Percentiles rank a stretch among this genome's conserved stretches.
These are phyloP conservation scores for Masticophis lateralis DNA, from an alignment of 2,797 vertebrate genomes.

Conservation along the genomic window DNA sequence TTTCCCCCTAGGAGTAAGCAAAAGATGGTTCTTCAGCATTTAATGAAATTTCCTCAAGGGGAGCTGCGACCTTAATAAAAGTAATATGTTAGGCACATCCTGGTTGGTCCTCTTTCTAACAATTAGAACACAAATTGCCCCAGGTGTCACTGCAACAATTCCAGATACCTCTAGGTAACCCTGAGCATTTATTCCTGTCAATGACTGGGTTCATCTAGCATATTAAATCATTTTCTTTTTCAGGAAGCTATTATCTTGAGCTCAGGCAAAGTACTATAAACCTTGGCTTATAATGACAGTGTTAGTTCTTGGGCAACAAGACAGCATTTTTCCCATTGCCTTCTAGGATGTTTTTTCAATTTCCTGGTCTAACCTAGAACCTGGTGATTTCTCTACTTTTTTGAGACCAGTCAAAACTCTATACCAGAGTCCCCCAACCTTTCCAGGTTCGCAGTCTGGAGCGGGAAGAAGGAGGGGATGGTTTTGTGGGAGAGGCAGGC, in stretches of 20 bases:
- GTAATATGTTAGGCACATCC: background rate
- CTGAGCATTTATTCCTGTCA: background rate
- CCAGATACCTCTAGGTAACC: background rate
- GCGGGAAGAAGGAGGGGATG: too few relatives aligned
- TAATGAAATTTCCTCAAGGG: background rate
- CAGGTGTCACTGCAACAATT: background rate
- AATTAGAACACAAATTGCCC: background rate
- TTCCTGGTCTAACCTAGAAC: background rate
- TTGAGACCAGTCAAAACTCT: background rate
- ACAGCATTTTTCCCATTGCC: background rate
- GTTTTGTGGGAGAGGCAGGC: too few relatives aligned
- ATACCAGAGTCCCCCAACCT: too few relatives aligned
- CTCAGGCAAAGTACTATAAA: background rate
- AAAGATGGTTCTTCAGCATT: background rate
- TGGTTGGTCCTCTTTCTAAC: too few relatives aligned
- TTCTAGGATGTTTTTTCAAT: background rate
- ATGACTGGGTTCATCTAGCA: background rate
- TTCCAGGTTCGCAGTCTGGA: too few relatives aligned
- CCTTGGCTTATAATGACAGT: too few relatives aligned
- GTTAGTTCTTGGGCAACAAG: too few relatives aligned
- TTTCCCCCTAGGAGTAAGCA: background rate
- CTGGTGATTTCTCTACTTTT: background rate
- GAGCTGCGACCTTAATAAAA: background rate
- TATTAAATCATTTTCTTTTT: background rate
- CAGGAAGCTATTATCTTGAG: background rate